These are phyloP conservation scores for Drosophila ohnishii DNA, from an alignment of 1,140 invertebrate species.

Conservation along the genomic window DNA sequence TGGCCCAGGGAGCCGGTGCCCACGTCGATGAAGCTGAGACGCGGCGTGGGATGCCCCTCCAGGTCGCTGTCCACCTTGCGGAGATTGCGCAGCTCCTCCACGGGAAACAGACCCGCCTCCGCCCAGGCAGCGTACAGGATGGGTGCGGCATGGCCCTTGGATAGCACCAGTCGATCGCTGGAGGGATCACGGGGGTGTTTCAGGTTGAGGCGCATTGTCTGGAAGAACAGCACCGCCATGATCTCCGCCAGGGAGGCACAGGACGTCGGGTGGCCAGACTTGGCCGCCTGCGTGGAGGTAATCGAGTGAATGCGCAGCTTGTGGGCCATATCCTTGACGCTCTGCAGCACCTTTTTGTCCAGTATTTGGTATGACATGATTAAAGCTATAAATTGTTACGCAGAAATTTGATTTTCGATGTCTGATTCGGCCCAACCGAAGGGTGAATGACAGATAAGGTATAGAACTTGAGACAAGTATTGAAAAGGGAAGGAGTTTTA, in stretches of 20 bases:
- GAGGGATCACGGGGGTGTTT: constrained; percentile 92
- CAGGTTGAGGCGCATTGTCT: constrained; percentile 98
- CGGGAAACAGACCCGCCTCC: constrained; percentile 96
- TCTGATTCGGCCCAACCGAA: background rate
- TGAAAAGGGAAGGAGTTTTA: no score
- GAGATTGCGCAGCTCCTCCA: constrained; percentile 92
- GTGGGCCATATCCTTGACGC: constrained; percentile 95
- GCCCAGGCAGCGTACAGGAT: constrained; percentile 99
- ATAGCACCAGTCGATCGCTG: constrained; percentile 97
- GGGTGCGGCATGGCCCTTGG: constrained; percentile 99
- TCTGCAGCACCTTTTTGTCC: constrained; percentile 87
- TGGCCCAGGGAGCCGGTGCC: constrained; percentile 99
- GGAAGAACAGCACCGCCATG: constrained; percentile 99
- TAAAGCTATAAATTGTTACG: background rate
- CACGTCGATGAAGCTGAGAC: constrained; percentile 98
- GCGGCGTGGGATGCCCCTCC: constrained; percentile 99
- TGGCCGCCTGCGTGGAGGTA: constrained; percentile 93
- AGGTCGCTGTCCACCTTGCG: constrained; percentile 97
- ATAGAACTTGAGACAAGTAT: background rate
- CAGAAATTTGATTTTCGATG: background rate
- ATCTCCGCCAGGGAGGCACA: constrained; percentile 99
- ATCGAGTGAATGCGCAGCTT: constrained; percentile 96
- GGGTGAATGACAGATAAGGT: background rate
- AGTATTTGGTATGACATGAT: constrained; percentile 86
- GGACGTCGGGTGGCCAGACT: constrained; percentile 99